A percentile compares a stretch with the other conserved stretches of the same genome.
Evolutionary conservation across 2,113 vertebrate genomes (phyloP).

Genomic region (Rhea americana): DNA sequence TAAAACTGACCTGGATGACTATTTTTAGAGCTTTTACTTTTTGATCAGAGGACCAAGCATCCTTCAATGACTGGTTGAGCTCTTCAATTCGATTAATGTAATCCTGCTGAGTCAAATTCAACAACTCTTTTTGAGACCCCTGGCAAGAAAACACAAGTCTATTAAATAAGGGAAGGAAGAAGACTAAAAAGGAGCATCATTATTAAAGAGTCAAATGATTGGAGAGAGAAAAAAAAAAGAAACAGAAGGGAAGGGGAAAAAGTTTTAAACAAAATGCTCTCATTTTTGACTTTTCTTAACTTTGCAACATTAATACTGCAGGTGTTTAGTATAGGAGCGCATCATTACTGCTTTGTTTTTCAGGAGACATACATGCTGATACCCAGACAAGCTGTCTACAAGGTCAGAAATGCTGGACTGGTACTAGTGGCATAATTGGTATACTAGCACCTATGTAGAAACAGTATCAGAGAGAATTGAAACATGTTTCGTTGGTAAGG

Average conservation of each 20-base stretch:
- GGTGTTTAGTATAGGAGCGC: not conserved
- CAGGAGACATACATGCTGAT: not conserved
- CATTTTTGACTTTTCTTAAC: not conserved
- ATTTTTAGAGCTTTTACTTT: slow-evolving; percentile 99
- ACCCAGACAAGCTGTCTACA: not conserved
- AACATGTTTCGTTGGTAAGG: not conserved
- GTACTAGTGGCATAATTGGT: not conserved
- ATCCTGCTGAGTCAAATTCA: slow-evolving; percentile 97
- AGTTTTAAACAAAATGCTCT: not conserved
- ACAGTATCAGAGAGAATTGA: not conserved
- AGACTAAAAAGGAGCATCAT: not conserved
- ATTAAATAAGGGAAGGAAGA: not conserved
- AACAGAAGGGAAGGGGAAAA: not conserved
- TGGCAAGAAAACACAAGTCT: slow-evolving; percentile 51
- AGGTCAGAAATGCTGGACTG: not conserved
- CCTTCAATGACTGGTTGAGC: slow-evolving; percentile 94
- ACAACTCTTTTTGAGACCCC: slow-evolving; percentile 94
- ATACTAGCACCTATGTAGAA: not conserved
- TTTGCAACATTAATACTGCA: not conserved
- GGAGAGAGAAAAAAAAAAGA: not conserved
- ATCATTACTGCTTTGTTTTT: not conserved
- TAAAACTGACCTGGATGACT: slow-evolving; percentile 90
- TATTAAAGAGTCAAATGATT: not conserved
- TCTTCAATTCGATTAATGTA: slow-evolving; percentile 96
- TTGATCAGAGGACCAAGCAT: slow-evolving; percentile 96